Conservation (phyloP, 2,797 vertebrate genomes). For the Hoplostethus atlanticus region DNA sequence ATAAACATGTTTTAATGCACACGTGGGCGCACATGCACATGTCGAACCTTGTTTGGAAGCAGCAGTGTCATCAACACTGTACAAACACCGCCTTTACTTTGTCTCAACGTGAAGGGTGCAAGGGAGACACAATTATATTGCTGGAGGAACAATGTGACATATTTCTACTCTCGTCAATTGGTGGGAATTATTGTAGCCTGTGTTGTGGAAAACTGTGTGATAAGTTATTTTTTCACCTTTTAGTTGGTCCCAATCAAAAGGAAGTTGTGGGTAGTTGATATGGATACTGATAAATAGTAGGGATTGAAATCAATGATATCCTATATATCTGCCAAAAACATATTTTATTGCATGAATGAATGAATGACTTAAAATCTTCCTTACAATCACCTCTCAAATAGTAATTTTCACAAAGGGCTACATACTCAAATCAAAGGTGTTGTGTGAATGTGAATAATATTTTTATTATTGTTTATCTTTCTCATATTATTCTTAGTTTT, state of each 20-base stretch:
- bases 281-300: neutral
- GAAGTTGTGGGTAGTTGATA: neutral
- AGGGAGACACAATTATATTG: no score
- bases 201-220: no score
- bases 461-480: neutral
- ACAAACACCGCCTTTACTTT: no score
- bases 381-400: neutral
- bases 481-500: neutral
- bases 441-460: neutral
- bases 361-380: neutral
- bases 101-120: no score
- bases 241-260: neutral
- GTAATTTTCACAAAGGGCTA: neutral
- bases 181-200: no score
- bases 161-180: no score
- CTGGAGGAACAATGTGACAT: no score
- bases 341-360: neutral
- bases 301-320: neutral
- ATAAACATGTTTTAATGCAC: neutral
- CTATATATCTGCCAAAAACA: neutral
- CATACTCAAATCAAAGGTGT: neutral
- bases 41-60: no score
- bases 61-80: no score
- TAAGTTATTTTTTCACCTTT: no score
- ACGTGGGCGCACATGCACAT: neutral